Base-by-base conservation (phyloP, 2,888 invertebrate genomes). In the Erebia palarica region DNA sequence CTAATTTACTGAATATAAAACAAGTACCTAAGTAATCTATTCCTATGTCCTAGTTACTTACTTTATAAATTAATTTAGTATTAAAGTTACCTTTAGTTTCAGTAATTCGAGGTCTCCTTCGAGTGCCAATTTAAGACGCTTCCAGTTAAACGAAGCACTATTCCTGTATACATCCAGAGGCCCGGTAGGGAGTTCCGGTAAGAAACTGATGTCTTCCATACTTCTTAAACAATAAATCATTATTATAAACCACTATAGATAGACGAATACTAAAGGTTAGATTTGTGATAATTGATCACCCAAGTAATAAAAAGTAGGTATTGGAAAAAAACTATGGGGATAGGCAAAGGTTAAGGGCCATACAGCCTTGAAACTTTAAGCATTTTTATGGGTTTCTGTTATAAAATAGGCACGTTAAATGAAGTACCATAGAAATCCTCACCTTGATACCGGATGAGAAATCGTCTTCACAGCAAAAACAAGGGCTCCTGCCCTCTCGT, bases 81-180 rank as follows among this genome's bases (percentile, higher is more conserved):
- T 16, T 2, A 9, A n/a, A 9, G 21, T 89, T 86, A 98, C 98
- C 95, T 98, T 97, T 73, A 96, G 95, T 84, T 95, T 94, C 49
- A 98, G 86, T 74, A 95, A 91, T 65, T 96, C 96, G 68, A 93
- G 85, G 81, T 96, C 96, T 76, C 96, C 97, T 84, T 98, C 97
- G 73, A 98, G 92, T 68, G 97, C 94, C 59, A 97, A 83, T 83
- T 96, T 96, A 87, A 99, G 94, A 75, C 95, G 94, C 87, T 97
- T 98, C 97, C 98, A 98, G 84, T 97, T 95, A 81, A 98, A 98
- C 16, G 96, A 95, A 1, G 97, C 96, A 76, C 94, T 94, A 77
- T 95, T 96, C 77, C 98, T 95, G 86, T 97, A 98, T 0, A 81
- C 88, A 83, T 97, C 97, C 76, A 98, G 90, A 9, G 98, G 97